Evolutionary conservation across 2,797 vertebrate species (phyloP).

Genomic region (Brotula barbata): DNA sequence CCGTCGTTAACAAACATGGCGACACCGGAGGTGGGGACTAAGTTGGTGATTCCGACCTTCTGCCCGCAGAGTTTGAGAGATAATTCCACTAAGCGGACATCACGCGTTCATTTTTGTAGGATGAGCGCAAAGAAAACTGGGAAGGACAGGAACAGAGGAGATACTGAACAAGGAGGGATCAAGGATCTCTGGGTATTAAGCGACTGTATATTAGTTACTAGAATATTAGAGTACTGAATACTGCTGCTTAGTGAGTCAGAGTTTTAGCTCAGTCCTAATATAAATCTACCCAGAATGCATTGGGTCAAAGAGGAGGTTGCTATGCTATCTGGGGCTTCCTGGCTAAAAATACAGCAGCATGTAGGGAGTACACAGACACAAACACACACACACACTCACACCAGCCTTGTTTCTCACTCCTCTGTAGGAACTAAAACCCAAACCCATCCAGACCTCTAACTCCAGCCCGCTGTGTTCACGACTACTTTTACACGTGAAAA

Average conservation of each 20-base stretch:
- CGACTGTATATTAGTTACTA: too few species aligned
- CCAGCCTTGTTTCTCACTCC: slow-evolving; percentile 67
- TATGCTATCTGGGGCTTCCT: slow-evolving; percentile 58
- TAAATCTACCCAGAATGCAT: slow-evolving; percentile 64
- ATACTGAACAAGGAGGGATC: too few species aligned
- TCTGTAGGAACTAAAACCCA: slow-evolving; percentile 40
- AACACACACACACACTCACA: slow-evolving; percentile 28
- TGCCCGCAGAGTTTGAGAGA: too few species aligned
- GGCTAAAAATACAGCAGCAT: slow-evolving; percentile 63
- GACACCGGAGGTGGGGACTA: too few species aligned
- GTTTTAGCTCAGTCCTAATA: slow-evolving; percentile 38
- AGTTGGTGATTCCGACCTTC: too few species aligned
- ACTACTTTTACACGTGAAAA: too few species aligned
- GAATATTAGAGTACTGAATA: slow-evolving; percentile 19
- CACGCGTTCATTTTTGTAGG: too few species aligned
- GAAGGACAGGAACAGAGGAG: too few species aligned
- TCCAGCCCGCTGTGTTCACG: neutral
- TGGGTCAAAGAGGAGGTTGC: slow-evolving; percentile 50
- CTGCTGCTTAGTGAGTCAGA: slow-evolving; percentile 41
- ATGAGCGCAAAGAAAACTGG: too few species aligned
- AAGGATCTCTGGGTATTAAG: too few species aligned
- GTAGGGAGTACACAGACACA: slow-evolving; percentile 46
- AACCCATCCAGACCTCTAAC: slow-evolving; percentile 24
- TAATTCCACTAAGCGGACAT: too few species aligned
- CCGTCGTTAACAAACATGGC: too few species aligned